phyloP scores from a whole-genome alignment of 35 echinoderm and acorn worm genomes.

The Eucidaris tribuloides region DNA sequence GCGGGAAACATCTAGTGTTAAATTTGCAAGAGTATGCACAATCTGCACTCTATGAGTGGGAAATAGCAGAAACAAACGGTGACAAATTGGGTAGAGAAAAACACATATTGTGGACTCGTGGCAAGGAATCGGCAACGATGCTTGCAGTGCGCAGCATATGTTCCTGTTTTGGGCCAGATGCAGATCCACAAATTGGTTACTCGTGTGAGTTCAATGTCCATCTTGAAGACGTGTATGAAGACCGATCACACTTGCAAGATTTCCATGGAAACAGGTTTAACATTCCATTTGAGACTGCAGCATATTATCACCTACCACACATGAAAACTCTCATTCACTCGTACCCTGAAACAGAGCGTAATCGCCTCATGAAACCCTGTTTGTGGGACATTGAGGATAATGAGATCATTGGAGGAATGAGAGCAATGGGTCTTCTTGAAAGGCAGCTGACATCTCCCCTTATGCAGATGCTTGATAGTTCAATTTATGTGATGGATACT shows the following conservation, averaged over 20 bases:
- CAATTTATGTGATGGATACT: slow-evolving; percentile 35
- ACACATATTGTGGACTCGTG: slow-evolving; percentile 37
- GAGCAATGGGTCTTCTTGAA: slow-evolving; percentile 50
- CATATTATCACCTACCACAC: slow-evolving; percentile 39
- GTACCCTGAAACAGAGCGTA: slow-evolving; percentile 12
- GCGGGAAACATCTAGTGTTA: slow-evolving; percentile 8
- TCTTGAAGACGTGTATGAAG: slow-evolving; percentile 22
- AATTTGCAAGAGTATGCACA: slow-evolving; percentile 31
- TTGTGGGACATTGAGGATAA: slow-evolving; percentile 32
- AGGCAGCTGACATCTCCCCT: slow-evolving; percentile 35
- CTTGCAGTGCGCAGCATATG: slow-evolving; percentile 40
- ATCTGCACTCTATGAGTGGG: slow-evolving; percentile 41
- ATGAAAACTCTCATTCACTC: slow-evolving; percentile 5
- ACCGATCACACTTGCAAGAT: slow-evolving; percentile 39
- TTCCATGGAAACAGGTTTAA: slow-evolving; percentile 63
- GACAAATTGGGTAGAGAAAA: slow-evolving; percentile 16
- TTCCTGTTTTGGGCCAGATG: slow-evolving; percentile 54
- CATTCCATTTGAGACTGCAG: slow-evolving; percentile 37
- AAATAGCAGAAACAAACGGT: slow-evolving; percentile 7
- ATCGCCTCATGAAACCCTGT: slow-evolving; percentile 40
- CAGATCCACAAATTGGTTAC: slow-evolving; percentile 40
- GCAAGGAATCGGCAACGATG: slow-evolving; percentile 55
- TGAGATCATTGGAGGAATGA: slow-evolving; percentile 31
- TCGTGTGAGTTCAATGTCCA: slow-evolving; percentile 33
- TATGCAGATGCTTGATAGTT: slow-evolving; percentile 45